Conservation (phyloP, 2,888 invertebrate genomes). For the Lapara coniferarum region DNA sequence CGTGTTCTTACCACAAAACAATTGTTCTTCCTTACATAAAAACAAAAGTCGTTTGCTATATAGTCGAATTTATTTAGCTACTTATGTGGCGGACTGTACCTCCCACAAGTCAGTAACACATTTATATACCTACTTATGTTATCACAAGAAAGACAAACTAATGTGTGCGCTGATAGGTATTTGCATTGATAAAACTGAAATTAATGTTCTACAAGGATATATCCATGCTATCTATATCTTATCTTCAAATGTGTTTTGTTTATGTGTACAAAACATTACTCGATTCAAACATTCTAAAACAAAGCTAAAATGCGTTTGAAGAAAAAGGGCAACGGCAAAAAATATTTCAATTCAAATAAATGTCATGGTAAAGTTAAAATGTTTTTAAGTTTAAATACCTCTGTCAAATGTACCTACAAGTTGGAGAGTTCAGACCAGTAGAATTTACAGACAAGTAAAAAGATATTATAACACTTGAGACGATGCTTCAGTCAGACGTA, state of each 20-base stretch:
- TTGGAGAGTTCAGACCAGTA: too few relatives aligned
- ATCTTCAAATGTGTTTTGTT: slow-evolving; percentile 10
- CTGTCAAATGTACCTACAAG: too few relatives aligned
- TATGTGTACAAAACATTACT: background rate
- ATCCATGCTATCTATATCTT: slow-evolving; percentile 14
- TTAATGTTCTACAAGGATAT: background rate
- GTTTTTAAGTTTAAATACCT: background rate
- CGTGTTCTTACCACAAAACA: too few relatives aligned
- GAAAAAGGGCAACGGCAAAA: background rate
- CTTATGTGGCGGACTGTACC: background rate
- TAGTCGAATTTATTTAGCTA: too few relatives aligned
- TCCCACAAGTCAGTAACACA: background rate
- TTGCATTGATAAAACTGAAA: slow-evolving; percentile 5
- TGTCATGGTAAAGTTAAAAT: background rate
- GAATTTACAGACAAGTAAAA: too few relatives aligned
- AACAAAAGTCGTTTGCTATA: too few relatives aligned
- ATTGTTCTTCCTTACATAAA: too few relatives aligned
- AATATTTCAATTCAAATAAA: background rate
- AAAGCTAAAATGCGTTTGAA: background rate
- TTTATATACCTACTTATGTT: background rate
- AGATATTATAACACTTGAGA: too few relatives aligned
- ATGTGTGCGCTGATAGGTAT: slow-evolving; percentile 4
- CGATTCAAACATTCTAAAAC: background rate
- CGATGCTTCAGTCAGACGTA: too few relatives aligned
- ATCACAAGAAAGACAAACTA: slow-evolving; percentile 7